Evolutionary conservation across 2,113 vertebrate genomes (phyloP), one percentile per base, ranked within the genome.

Genomic region (Desmodus rotundus): DNA sequence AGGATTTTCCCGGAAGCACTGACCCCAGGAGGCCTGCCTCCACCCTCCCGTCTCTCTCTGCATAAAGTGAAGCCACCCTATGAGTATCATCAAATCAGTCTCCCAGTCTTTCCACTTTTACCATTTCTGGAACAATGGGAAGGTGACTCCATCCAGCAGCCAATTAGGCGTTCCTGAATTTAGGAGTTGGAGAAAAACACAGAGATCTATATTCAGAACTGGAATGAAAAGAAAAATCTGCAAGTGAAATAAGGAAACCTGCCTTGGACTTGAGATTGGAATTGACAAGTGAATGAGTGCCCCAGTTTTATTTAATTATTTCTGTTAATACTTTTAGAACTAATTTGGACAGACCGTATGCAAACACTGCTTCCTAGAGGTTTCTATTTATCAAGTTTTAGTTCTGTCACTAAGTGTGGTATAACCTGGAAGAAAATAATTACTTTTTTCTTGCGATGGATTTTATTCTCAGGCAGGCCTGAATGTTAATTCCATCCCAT

Each of bases 91-190:
- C 20, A 12, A 2, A 3, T 19, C n/a, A 81, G 28, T 76, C 80
- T 84, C 76, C 15, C 70, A 68, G 56, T 8, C 80, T 50, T 67
- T 93, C 7, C 8, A 14, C 20, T 78, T 80, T 52, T 47, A 33
- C 54, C 4, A 1, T 41, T 92, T 52, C 31, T 83, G 83, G 19
- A 91, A 87, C 7, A 63, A 89, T 33, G 84, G 36, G 47, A 72
- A 77, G 83, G 74, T 86, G 61, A 92, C 67, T 93, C 93, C 0
- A 36, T 33, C 41, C 73, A 83, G 93, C 65, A 77, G 65, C 89
- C 95, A 94, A 83, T 91, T 87, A 90, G 9, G 41, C 10, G 17
- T 33, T 82, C 20, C 26, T 95, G 65, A 89, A 93, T 54, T 41
- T 61, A 84, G 36, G 22, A 31, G 7, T 9, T 63, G 11, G n/a